A percentile compares a stretch with the other conserved stretches of the same genome.
These are phyloP conservation scores for Glareola pratincola DNA, from an alignment of 2,113 vertebrate species.

Conservation along the genomic window DNA sequence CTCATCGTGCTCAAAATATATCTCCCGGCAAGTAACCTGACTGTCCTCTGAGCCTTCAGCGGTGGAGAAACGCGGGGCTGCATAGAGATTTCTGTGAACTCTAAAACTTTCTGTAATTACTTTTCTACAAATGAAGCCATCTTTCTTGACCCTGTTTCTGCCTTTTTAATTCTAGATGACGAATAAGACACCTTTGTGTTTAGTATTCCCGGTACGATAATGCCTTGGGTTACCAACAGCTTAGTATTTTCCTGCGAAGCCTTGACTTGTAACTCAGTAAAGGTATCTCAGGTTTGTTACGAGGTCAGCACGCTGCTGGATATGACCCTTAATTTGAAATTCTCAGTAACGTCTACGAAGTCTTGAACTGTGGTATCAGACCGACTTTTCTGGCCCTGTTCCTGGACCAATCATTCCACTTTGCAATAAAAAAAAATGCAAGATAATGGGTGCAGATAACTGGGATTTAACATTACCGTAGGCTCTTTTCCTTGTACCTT, in stretches of 20 bases:
- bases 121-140: not conserved
- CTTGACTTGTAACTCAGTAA: not conserved
- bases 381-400: not conserved
- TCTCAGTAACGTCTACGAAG: not conserved
- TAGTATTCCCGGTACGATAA: not conserved
- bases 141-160: not conserved
- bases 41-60: not conserved
- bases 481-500: slow-evolving; percentile 40
- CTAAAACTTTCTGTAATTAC: not conserved
- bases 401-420: not conserved
- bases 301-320: not conserved
- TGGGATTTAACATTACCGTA: not conserved
- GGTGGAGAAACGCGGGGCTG: not conserved
- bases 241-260: not conserved
- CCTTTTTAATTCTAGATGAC: not conserved
- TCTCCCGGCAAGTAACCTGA: not conserved
- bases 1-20: not conserved
- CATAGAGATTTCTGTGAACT: not conserved
- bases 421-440: slow-evolving; percentile 32
- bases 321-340: not conserved
- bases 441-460: slow-evolving; percentile 56
- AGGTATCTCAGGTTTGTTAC: not conserved
- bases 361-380: not conserved
- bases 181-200: not conserved
- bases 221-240: not conserved